These are phyloP conservation scores for Cebidichthys violaceus DNA, from an alignment of 2,113 vertebrate genomes.

Conservation along the genomic window DNA sequence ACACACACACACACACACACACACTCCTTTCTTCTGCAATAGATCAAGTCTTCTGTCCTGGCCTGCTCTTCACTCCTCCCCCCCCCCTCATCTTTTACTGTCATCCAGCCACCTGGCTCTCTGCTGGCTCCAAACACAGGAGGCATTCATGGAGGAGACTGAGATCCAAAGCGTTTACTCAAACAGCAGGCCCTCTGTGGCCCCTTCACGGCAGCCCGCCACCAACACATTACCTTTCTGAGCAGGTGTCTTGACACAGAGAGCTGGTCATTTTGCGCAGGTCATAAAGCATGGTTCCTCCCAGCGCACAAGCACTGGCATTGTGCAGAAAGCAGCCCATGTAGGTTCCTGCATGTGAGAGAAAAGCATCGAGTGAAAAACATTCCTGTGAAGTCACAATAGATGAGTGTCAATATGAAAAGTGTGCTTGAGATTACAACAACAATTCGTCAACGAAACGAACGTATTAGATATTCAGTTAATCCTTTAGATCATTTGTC, in stretches of 20 bases:
- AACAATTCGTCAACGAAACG: background rate
- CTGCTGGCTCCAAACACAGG: conserved; percentile 71
- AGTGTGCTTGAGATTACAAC: background rate
- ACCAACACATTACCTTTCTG: conserved; percentile 89
- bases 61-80: conserved; percentile 53
- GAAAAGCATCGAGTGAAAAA: conserved; percentile 4
- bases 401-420: background rate
- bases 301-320: conserved; percentile 88
- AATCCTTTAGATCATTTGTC: background rate
- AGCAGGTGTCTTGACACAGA: conserved; percentile 95
- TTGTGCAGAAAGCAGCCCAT: conserved; percentile 93
- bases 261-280: conserved; percentile 95
- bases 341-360: conserved; percentile 85
- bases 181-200: conserved; percentile 76
- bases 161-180: conserved; percentile 69
- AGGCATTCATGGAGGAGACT: conserved; percentile 74
- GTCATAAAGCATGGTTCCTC: conserved; percentile 95
- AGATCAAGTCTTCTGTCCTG: conserved; percentile 73
- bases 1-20: conserved; percentile 57
- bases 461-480: background rate
- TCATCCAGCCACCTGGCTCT: conserved; percentile 80
- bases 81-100: conserved; percentile 70
- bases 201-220: conserved; percentile 37
- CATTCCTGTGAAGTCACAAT: background rate
- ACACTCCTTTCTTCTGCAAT: conserved; percentile 58